A percentile compares a stretch with the other conserved stretches of the same genome.
phyloP scores from a whole-genome alignment of 2,113 vertebrate species.

The Ranitomeya variabilis region DNA sequence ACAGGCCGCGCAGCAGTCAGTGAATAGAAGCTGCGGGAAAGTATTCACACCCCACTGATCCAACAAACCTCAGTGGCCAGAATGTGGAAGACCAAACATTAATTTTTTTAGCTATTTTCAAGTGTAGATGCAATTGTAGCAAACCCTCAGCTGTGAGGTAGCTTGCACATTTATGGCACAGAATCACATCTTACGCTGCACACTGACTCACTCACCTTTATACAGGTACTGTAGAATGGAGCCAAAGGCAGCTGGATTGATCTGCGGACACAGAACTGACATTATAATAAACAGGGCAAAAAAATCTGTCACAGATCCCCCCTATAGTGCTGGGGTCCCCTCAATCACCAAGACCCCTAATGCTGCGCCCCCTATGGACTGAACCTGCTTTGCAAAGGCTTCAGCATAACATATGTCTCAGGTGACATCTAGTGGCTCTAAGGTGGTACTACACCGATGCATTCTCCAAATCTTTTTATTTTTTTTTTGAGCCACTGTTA shows the following conservation, averaged over 20 bases:
- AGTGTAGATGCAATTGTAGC: too few relatives aligned
- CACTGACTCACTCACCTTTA: constrained; percentile 82
- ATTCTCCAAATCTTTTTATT: neutral
- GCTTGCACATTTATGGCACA: too few relatives aligned
- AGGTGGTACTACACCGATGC: neutral
- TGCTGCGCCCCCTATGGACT: neutral
- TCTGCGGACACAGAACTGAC: constrained; percentile 70
- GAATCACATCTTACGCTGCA: too few relatives aligned
- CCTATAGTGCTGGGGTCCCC: neutral
- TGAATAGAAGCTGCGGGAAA: neutral
- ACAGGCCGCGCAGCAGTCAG: neutral
- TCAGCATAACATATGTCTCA: neutral
- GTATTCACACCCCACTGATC: neutral
- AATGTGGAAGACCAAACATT: too few relatives aligned
- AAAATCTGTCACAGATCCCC: neutral
- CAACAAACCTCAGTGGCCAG: too few relatives aligned
- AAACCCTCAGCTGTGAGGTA: too few relatives aligned
- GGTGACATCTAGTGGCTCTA: constrained; percentile 14
- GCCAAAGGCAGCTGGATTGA: constrained; percentile 91
- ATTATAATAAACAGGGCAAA: neutral
- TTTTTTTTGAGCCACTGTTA: neutral
- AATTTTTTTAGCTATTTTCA: too few relatives aligned
- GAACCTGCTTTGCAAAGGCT: neutral
- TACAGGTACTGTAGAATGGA: constrained; percentile 93
- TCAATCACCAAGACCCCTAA: too few relatives aligned